Base-by-base conservation (phyloP, 2,888 invertebrate species). In the Argyresthia goedartella region DNA sequence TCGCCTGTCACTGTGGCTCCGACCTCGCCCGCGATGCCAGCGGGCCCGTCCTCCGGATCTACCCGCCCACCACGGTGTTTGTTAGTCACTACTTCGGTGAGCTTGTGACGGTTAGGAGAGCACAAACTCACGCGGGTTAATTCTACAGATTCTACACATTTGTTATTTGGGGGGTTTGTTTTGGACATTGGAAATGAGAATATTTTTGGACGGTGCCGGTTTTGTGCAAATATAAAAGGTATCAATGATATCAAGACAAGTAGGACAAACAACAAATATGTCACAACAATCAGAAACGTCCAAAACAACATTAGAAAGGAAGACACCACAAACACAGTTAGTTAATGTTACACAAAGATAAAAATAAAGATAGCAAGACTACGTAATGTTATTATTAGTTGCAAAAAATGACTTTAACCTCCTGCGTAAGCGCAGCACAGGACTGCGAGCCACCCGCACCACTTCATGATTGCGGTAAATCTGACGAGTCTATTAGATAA, bases 21-120 rank as follows among this genome's bases (percentile, higher is more conserved):
- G 58, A 88, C 86, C 51, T 91, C 91, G 54, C 93, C 93, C 59
- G 92, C 85, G 59, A 95, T 91, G 55, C 88, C 89, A 34, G 91
- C 92, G 36, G 90, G 72, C 54, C 76, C 73, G 53, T 72, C 75
- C 71, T 73, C 88, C 57, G 89, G 90, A 79, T 89, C 92, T 92
- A 80, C 60, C 73, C 71, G 62, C 66, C 76, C 71, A 62, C 66
- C 76, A 15, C 70, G 66, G 52, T n/a, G 16, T 52, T 56, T 63
- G 71, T 73, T 73, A 73, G 72, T 51, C 25, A 56, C 63, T 62
- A 62, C 52, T 56, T 61, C 68, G 65, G 64, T 52, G 60, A 59
- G 62, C n/a, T 60, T 62, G 44, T 15, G 14, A 13, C 15, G 39
- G 25, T 25, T 6, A 6, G n/a, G n/a, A n/a, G n/a, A n/a, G 25